Conservation (phyloP, 2,888 invertebrate genomes). For the Axea sp. region DNA sequence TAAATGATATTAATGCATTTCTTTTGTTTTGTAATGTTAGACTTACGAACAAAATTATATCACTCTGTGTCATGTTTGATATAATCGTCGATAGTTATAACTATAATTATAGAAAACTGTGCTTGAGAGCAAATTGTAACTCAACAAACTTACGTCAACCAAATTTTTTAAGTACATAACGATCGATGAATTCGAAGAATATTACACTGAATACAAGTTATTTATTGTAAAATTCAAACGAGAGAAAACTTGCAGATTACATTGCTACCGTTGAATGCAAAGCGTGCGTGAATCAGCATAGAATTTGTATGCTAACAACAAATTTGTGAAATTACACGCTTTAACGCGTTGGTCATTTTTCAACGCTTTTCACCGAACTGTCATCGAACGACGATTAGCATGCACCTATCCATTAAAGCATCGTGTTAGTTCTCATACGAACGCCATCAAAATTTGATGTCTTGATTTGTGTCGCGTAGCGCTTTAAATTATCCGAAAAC, state of each 20-base stretch:
- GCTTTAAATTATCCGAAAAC: conserved; percentile 19
- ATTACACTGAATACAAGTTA: not conserved
- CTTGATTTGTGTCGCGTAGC: conserved; percentile 11
- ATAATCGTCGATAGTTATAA: not conserved
- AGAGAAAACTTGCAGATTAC: conserved; percentile 7
- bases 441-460: conserved; percentile 7
- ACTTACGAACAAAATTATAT: too few relatives aligned
- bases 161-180: not conserved
- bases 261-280: conserved; percentile 1
- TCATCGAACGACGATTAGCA: not conserved
- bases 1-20: too few relatives aligned
- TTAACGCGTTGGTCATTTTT: not conserved
- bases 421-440: too few relatives aligned
- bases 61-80: too few relatives aligned
- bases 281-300: conserved; percentile 1
- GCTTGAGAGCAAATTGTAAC: too few relatives aligned
- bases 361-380: not conserved
- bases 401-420: not conserved
- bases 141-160: not conserved
- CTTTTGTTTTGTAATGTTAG: too few relatives aligned
- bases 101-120: not conserved
- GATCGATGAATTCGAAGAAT: not conserved
- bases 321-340: conserved; percentile 1
- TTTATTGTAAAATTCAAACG: conserved; percentile 5
- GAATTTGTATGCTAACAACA: not conserved